Evolutionary conservation across 2,113 vertebrate species (phyloP).

Genomic region (Chaetorhynchus papuensis): DNA sequence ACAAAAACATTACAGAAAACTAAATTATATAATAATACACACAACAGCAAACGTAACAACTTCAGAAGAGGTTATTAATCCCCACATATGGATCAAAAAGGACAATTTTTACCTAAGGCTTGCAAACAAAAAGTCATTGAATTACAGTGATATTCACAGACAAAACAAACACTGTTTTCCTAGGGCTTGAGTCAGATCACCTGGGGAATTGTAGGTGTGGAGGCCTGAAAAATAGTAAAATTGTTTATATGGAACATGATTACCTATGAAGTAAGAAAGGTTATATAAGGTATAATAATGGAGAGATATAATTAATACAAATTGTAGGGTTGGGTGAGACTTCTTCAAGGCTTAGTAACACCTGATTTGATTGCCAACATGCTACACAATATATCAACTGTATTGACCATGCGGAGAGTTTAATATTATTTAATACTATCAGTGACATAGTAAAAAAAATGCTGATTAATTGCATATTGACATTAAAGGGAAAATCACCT

Average conservation of each 20-base stretch:
- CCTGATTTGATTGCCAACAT: not conserved
- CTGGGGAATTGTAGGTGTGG: not conserved
- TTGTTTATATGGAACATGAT: not conserved
- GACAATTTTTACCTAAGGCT: not conserved
- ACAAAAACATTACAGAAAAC: not conserved
- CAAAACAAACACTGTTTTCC: not conserved
- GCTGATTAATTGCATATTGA: not conserved
- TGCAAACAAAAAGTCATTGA: not conserved
- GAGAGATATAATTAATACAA: constrained; percentile 21
- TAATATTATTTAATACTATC: not conserved
- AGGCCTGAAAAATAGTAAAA: not conserved
- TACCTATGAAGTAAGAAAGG: not conserved
- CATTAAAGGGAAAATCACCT: not conserved
- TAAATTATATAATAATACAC: not conserved
- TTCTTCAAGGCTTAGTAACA: constrained; percentile 37
- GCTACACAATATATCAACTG: not conserved
- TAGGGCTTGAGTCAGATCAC: not conserved
- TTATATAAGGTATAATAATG: not conserved
- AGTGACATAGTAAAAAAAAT: not conserved
- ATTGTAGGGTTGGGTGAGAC: constrained; percentile 24
- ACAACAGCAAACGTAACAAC: not conserved
- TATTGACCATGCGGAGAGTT: not conserved
- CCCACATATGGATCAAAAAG: not conserved
- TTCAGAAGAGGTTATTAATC: not conserved
- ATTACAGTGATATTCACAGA: not conserved